Conservation (phyloP, 2,888 invertebrate species). For the Ditula angustiorana region DNA sequence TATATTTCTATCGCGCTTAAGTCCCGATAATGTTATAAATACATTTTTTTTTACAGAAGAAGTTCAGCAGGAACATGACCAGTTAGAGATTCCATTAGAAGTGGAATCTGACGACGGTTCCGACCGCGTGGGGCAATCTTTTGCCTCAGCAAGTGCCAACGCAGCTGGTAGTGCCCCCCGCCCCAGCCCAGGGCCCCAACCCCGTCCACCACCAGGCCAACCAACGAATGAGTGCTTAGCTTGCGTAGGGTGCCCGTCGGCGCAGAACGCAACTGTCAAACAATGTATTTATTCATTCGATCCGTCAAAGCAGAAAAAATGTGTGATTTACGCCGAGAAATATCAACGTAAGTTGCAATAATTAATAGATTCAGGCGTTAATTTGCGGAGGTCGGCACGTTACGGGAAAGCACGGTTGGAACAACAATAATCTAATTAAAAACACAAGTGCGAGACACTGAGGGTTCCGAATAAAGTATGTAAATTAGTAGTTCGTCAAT, state of each 20-base stretch:
- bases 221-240: constrained; percentile 26
- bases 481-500: no score
- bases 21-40: no score
- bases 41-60: not conserved
- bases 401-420: no score
- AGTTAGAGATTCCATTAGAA: not conserved
- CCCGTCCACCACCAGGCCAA: no score
- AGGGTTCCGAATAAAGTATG: no score
- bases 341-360: constrained; percentile 60
- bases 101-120: not conserved
- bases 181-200: not conserved
- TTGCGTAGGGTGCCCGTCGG: constrained; percentile 62
- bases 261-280: constrained; percentile 54
- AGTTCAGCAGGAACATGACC: not conserved
- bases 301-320: constrained; percentile 51
- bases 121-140: not conserved
- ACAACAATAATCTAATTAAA: no score
- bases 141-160: not conserved
- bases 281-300: constrained; percentile 54
- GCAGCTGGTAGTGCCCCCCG: not conserved
- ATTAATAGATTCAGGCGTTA: no score
- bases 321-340: constrained; percentile 65
- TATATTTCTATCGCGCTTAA: no score
- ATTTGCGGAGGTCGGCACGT: no score
- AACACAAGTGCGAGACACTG: no score